Conservation (phyloP, 2,888 invertebrate species). For the Amphimallon solstitiale region DNA sequence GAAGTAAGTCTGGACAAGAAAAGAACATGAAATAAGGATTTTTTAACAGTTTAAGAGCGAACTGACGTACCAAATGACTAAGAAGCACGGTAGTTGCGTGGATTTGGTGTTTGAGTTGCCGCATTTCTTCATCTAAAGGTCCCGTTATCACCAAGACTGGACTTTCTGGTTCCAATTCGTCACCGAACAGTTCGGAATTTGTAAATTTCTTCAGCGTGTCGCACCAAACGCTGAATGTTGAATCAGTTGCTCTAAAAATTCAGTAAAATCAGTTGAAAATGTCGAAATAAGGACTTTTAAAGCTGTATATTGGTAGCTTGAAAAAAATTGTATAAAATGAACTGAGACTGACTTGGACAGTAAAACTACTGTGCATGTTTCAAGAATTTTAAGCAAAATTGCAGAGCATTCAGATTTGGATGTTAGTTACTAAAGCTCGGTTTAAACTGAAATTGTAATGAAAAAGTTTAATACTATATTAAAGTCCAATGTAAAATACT, state of each 20-base stretch:
- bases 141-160: neutral
- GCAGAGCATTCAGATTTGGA: too few relatives aligned
- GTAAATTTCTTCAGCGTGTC: constrained; percentile 1
- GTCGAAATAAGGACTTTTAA: too few relatives aligned
- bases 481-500: too few relatives aligned
- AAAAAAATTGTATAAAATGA: too few relatives aligned
- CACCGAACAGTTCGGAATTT: neutral
- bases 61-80: constrained; percentile 11
- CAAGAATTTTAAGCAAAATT: too few relatives aligned
- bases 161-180: neutral
- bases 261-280: too few relatives aligned
- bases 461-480: too few relatives aligned
- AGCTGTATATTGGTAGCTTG: too few relatives aligned
- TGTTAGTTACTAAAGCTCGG: too few relatives aligned
- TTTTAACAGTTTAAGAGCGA: neutral
- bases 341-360: too few relatives aligned
- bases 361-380: too few relatives aligned
- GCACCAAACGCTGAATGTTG: constrained; percentile 1
- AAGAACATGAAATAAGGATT: neutral
- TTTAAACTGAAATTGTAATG: too few relatives aligned
- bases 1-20: neutral
- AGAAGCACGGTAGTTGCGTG: constrained; percentile 24
- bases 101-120: constrained; percentile 27
- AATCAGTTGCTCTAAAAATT: constrained; percentile 6
- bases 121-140: constrained; percentile 22